Evolutionary conservation across 2,113 vertebrate species (phyloP).

Genomic region (Xiphias gladius): DNA sequence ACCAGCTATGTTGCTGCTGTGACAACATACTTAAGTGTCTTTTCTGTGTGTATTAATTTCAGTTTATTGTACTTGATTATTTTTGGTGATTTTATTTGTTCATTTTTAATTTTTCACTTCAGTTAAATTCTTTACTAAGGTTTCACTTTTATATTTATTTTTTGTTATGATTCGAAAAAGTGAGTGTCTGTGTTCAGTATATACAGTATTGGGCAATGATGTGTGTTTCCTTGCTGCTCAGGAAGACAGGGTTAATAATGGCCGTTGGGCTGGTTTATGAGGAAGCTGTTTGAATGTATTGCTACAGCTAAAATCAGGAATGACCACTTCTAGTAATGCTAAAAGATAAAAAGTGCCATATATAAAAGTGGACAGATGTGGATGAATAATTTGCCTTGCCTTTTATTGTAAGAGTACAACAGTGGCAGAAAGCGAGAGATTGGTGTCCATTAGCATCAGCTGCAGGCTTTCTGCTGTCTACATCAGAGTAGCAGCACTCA

Average conservation of each 20-base stretch:
- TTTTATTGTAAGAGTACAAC: neutral
- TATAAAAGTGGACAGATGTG: constrained; percentile 1
- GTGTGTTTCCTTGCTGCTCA: neutral
- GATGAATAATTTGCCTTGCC: neutral
- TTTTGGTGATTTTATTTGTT: no score
- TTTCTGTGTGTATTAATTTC: no score
- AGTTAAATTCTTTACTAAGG: no score
- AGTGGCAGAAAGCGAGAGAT: neutral
- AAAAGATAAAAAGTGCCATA: neutral
- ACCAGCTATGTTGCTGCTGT: neutral
- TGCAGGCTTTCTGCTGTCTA: neutral
- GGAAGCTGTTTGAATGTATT: neutral
- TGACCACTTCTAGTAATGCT: neutral
- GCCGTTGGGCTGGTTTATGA: neutral
- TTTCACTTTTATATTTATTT: no score
- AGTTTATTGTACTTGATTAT: no score
- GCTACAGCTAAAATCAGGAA: neutral
- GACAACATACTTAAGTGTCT: neutral
- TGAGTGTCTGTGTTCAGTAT: neutral
- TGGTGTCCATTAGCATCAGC: neutral
- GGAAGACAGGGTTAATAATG: neutral
- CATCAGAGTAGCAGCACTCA: neutral
- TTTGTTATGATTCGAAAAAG: no score
- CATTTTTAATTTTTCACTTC: no score
- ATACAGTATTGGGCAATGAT: neutral